Conservation (phyloP, 2,888 invertebrate genomes). For the Microplitis deprimator region DNA sequence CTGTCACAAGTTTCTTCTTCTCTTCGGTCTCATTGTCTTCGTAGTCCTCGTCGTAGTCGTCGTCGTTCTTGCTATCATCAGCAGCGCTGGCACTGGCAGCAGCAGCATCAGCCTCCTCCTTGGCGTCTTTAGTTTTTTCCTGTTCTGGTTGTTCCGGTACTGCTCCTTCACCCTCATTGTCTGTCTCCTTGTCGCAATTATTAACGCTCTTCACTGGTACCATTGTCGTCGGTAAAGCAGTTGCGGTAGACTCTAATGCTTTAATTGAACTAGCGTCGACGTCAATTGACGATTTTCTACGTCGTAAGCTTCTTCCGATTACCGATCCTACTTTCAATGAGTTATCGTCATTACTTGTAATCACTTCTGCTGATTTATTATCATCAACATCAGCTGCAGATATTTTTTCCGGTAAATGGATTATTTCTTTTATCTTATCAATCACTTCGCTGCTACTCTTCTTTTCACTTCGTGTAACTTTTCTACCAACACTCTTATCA, state of each 20-base stretch:
- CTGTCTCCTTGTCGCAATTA: constrained; percentile 31
- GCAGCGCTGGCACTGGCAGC: constrained; percentile 2
- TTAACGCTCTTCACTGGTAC: not conserved
- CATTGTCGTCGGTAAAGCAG: not conserved
- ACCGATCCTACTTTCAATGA: not conserved
- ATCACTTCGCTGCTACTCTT: constrained; percentile 33
- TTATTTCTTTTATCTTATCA: not conserved
- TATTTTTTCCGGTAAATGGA: not conserved
- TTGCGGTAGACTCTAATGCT: not conserved
- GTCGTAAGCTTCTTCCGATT: not conserved
- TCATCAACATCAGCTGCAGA: not conserved
- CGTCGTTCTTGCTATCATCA: constrained; percentile 28
- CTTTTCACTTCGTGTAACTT: constrained; percentile 58
- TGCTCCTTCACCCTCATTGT: constrained; percentile 32
- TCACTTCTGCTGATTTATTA: not conserved
- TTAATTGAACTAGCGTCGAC: constrained; percentile 1
- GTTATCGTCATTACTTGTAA: not conserved
- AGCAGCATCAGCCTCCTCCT: constrained; percentile 1
- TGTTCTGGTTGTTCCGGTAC: constrained; percentile 12
- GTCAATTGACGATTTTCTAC: not conserved
- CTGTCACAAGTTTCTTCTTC: constrained; percentile 33
- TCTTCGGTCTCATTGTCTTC: constrained; percentile 31
- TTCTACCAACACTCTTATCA: constrained; percentile 50
- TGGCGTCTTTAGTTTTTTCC: not conserved
- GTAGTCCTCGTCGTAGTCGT: constrained; percentile 17